Conservation (phyloP, 2,113 vertebrate genomes). For the Corythoichthys haematopterus region DNA sequence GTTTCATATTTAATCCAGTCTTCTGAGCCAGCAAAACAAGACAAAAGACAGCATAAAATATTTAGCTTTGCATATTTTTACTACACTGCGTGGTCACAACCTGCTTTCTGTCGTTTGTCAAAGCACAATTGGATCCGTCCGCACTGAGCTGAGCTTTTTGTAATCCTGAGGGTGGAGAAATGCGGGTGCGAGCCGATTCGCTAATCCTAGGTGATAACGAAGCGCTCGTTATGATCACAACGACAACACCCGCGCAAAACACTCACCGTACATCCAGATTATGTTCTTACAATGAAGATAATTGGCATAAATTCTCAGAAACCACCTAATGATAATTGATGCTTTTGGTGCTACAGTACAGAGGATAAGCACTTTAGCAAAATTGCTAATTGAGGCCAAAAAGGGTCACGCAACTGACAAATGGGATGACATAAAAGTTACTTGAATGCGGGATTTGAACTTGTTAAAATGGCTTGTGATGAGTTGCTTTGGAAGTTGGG, state of each 20-base stretch:
- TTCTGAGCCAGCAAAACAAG: neutral
- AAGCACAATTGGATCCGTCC: neutral
- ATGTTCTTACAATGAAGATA: slow-evolving; percentile 16
- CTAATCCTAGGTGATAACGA: slow-evolving; percentile 5
- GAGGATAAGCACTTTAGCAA: slow-evolving; percentile 22
- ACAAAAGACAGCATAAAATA: neutral
- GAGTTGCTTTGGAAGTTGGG: neutral
- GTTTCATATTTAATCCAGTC: slow-evolving; percentile 11
- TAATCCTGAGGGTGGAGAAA: neutral
- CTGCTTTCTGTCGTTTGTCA: neutral
- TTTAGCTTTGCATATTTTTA: slow-evolving; percentile 19
- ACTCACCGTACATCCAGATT: neutral
- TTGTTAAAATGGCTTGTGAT: neutral
- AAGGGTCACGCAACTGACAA: slow-evolving; percentile 47
- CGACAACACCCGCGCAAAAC: neutral
- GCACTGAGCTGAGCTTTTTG: neutral
- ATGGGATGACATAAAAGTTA: slow-evolving; percentile 35
- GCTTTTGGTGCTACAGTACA: slow-evolving; percentile 33
- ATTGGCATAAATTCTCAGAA: slow-evolving; percentile 46
- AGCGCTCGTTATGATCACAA: neutral
- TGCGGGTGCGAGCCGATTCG: neutral
- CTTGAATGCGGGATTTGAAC: slow-evolving; percentile 24
- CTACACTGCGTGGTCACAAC: slow-evolving; percentile 17
- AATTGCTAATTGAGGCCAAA: slow-evolving; percentile 34
- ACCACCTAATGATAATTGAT: slow-evolving; percentile 40